Conservation (phyloP, 2,888 invertebrate species). For the Syrphus vitripennis region DNA sequence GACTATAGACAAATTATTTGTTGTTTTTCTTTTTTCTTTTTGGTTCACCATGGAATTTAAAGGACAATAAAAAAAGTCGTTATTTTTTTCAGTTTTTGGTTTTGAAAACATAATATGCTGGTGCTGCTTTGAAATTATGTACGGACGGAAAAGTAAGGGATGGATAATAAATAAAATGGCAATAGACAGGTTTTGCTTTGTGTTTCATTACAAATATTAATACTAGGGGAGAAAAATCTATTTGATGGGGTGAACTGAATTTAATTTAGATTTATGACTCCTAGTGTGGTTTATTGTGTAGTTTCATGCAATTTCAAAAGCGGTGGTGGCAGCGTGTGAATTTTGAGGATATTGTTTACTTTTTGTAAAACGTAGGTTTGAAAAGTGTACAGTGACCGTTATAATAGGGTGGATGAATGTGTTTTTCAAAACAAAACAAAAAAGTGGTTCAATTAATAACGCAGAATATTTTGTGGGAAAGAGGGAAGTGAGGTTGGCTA, state of each 20-base stretch:
- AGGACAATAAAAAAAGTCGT: not conserved
- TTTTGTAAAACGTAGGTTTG: not conserved
- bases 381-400: not conserved
- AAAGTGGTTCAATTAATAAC: not conserved
- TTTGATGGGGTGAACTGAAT: not conserved
- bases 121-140: not conserved
- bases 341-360: too few relatives aligned
- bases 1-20: conserved; percentile 16
- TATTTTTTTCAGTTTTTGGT: not conserved
- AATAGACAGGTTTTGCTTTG: not conserved
- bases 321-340: not conserved
- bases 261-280: not conserved
- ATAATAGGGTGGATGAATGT: not conserved
- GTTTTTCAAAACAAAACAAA: not conserved
- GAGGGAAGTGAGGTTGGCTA: too few relatives aligned
- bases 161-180: not conserved
- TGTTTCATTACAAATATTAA: not conserved
- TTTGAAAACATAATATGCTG: not conserved
- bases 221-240: not conserved
- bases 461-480: not conserved
- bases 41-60: not conserved
- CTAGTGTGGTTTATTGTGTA: not conserved
- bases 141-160: not conserved
- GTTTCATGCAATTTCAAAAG: not conserved
- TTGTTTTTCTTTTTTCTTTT: not conserved